Base-by-base conservation (phyloP, 1,140 invertebrate species). In the Archivesica marissinica region DNA sequence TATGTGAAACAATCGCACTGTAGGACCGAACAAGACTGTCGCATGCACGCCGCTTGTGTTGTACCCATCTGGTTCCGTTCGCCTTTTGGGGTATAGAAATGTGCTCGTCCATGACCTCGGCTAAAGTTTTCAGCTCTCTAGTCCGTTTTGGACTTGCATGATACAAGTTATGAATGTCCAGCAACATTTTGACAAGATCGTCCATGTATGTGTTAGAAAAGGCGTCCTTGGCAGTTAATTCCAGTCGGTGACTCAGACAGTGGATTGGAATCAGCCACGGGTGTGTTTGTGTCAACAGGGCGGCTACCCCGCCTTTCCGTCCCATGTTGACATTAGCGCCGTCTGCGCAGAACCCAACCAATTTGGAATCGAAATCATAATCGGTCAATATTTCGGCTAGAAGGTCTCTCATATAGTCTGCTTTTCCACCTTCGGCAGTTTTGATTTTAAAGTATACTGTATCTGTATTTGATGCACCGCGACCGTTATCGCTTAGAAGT, bases 131-230 rank as follows among this genome's bases (percentile, higher is more conserved):
- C 17, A 17, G 28, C 20, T 50, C 25, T 72, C 75, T 84, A 50
- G 70, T 13, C 20, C 59, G 35, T 20, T 84, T 84, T 25, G 2
- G 17, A 64, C 86, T 87, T 28, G 74, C 75, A n/a, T 87, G 82
- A 33, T 87, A 87, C 72, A 85, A 87, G n/a, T 79, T 66, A 33
- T 85, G 80, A 20, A 87, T 23, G 1, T 76, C 75, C 25, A 84
- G 35, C 17, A 78, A 54, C 0, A 61, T 76, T 28, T 50, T 79
- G 15, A 86, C 56, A 23, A 74, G 70, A 17, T 59, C 33, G 35
- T 79, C 78, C 35, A 85, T 3, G 39, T 80, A 75, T 9, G 39
- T 30, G 28, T 28, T 3, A 54, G 75, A 75, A 7, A 17, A 47
- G 1, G 41, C 35, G 39, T 87, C 76, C 30, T 85, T 85, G 0